phyloP scores from a whole-genome alignment of 2,113 vertebrate genomes.

The Columba janthina region DNA sequence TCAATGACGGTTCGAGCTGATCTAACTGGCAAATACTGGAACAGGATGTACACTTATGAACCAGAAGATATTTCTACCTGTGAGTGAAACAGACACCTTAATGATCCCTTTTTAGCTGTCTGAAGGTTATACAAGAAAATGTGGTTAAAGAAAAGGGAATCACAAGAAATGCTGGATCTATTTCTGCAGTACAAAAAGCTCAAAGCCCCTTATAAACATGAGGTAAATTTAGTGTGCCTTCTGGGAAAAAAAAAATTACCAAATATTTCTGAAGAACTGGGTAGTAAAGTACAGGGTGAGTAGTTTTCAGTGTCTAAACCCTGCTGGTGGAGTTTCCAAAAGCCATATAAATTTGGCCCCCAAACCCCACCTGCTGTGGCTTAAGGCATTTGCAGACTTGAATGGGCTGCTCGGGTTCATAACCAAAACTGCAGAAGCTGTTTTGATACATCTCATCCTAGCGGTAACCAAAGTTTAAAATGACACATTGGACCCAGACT shows the following conservation, averaged over 20 bases:
- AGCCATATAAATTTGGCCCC: neutral
- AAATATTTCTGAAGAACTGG: neutral
- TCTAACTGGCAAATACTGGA: conserved; percentile 64
- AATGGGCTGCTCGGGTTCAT: neutral
- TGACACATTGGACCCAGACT: neutral
- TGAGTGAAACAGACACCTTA: conserved; percentile 49
- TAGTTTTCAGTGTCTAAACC: neutral
- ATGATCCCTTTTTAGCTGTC: neutral
- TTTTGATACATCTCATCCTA: neutral
- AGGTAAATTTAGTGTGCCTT: neutral
- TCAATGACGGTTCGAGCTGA: neutral
- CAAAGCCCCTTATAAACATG: neutral
- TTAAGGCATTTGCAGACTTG: neutral
- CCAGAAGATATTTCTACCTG: conserved; percentile 53
- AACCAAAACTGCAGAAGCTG: neutral
- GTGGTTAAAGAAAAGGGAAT: neutral
- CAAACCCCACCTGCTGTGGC: neutral
- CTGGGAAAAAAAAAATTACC: too few species aligned
- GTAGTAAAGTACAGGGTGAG: neutral
- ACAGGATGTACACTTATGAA: conserved; percentile 61
- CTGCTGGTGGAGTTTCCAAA: neutral
- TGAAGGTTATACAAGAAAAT: neutral
- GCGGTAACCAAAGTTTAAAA: neutral
- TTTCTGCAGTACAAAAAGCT: neutral
- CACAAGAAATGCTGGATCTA: neutral